Evolutionary conservation across 1,140 invertebrate species (phyloP).

Genomic region (Bombus difficillimus): DNA sequence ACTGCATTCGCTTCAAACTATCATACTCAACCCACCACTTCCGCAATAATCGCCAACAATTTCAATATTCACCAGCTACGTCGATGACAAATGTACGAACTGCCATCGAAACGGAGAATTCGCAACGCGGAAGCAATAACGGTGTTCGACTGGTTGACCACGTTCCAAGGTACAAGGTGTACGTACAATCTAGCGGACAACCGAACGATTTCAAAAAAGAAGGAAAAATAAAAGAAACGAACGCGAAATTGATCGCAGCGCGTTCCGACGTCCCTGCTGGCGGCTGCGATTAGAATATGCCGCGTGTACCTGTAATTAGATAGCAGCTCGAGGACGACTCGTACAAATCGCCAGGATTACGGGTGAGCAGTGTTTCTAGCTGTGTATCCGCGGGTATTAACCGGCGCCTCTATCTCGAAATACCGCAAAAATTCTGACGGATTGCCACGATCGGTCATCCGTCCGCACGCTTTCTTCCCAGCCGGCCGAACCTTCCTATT

Average conservation of each 20-base stretch:
- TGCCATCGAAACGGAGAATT: not conserved
- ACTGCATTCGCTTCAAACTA: not conserved
- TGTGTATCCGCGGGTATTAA: slow-evolving; percentile 8
- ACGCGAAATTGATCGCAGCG: slow-evolving; percentile 18
- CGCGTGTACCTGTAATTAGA: slow-evolving; percentile 39
- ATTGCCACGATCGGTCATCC: slow-evolving; percentile 34
- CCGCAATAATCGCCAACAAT: not conserved
- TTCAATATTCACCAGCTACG: not conserved
- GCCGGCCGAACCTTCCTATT: slow-evolving; percentile 1
- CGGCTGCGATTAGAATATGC: slow-evolving; percentile 34
- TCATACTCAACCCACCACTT: not conserved
- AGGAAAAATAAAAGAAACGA: not conserved
- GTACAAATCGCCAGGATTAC: slow-evolving; percentile 47
- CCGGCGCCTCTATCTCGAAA: slow-evolving; percentile 26
- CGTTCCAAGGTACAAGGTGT: not conserved
- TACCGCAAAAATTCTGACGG: slow-evolving; percentile 44
- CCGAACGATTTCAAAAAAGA: not conserved
- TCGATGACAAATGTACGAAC: not conserved
- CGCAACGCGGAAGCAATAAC: not conserved
- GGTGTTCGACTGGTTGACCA: not conserved
- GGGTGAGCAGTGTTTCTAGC: slow-evolving; percentile 18
- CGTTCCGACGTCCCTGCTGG: slow-evolving; percentile 22
- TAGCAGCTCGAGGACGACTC: slow-evolving; percentile 40
- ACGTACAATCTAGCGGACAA: not conserved
- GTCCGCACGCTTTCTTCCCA: not conserved